Percentiles rank a stretch among this genome's conserved stretches.
Evolutionary conservation across 37 sponge, comb jelly and placozoan genomes (phyloP).

Genomic region (Halisarca cf. caerulea): DNA sequence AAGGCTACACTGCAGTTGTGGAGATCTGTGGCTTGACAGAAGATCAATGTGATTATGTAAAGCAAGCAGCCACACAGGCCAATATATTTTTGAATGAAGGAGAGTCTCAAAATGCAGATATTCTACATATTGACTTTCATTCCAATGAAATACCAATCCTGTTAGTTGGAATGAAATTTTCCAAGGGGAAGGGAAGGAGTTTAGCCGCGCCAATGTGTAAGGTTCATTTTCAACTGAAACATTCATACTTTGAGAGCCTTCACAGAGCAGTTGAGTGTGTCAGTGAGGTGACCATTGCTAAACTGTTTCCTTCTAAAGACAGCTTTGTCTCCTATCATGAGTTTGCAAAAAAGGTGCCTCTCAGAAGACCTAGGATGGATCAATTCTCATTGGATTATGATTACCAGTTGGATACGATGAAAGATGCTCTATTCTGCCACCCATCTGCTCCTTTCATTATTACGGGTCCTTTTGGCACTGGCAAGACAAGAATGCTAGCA

Average conservation of each 20-base stretch:
- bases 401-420: slow-evolving; percentile 10
- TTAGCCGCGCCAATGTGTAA: neutral
- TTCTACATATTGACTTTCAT: neutral
- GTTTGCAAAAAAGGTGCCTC: neutral
- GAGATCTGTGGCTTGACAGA: neutral
- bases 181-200: neutral
- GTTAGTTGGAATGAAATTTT: neutral
- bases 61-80: slow-evolving; percentile 4
- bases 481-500: slow-evolving; percentile 37
- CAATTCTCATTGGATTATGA: slow-evolving; percentile 14
- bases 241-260: slow-evolving; percentile 21
- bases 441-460: slow-evolving; percentile 18
- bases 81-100: neutral
- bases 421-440: neutral
- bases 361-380: neutral
- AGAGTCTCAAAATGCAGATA: neutral
- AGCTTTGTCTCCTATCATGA: neutral
- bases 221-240: slow-evolving; percentile 12
- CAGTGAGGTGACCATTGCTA: neutral
- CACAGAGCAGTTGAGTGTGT: slow-evolving; percentile 1
- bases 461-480: slow-evolving; percentile 49
- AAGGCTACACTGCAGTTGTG: neutral
- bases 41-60: slow-evolving; percentile 20
- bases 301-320: neutral
- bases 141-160: neutral